Evolutionary conservation across 2,113 vertebrate species (phyloP).

Genomic region (Petroica traversi): DNA sequence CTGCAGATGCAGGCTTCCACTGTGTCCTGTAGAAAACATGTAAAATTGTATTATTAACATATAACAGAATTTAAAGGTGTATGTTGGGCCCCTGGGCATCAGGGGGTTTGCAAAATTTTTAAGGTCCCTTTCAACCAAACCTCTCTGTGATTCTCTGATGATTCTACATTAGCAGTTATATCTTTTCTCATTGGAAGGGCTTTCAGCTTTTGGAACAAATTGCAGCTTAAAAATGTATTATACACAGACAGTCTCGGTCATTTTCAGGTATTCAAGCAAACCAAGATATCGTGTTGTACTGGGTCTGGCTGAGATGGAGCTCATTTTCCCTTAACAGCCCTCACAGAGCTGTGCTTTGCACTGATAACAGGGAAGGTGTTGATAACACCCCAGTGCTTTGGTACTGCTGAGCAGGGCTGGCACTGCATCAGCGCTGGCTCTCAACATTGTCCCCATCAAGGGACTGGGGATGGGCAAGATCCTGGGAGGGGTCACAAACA

Average conservation of each 20-base stretch:
- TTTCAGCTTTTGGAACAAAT: not conserved
- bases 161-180: not conserved
- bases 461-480: not conserved
- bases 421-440: fast-evolving
- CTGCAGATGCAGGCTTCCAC: not conserved
- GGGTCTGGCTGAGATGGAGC: not conserved
- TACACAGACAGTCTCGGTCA: not conserved
- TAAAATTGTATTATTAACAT: not conserved
- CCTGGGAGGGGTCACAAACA: not conserved
- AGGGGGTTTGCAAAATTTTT: not conserved
- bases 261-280: not conserved
- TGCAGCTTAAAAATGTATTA: not conserved
- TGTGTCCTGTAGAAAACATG: not conserved
- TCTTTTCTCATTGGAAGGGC: not conserved
- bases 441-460: not conserved
- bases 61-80: not conserved
- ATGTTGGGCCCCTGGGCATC: not conserved
- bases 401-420: fast-evolving
- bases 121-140: not conserved
- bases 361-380: not conserved
- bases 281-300: not conserved
- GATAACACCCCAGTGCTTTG: too few species aligned
- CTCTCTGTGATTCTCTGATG: not conserved
- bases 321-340: not conserved
- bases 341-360: not conserved